Base-by-base conservation (phyloP, 2,888 invertebrate genomes). In the Galeopsomyia nigrocyanea region DNA sequence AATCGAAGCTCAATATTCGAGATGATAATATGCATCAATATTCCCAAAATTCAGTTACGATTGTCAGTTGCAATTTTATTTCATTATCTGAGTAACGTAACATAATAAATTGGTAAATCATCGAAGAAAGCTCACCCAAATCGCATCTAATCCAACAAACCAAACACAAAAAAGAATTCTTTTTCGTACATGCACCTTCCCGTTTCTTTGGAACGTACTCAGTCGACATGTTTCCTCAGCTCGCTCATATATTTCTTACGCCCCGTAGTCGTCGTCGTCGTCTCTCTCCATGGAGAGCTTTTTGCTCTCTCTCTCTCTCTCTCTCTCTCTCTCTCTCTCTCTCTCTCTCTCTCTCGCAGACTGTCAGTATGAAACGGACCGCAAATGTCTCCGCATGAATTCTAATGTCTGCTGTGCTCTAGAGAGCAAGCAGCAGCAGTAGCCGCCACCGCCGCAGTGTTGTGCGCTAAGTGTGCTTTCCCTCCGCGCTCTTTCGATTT, bases 301-400 rank as follows among this genome's bases (percentile, higher is more conserved):
- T 64, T n/a, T 58, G 57, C 17, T 62, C 65, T 76, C 76, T 69
- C 71, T 26, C 26, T 26, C 26, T 26, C 26, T 26, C 26, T 26
- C 26, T 26, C 76, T 76, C 72, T 73, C 75, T 58, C 57, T 75
- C 70, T 70, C 75, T 76, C 63, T 75, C 62, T 49, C 64, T 70
- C 68, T 73, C 74, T 78, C 76, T 76, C 78, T 78, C 79, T 75
- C 84, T 84, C 84, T 86, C 82, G 81, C 82, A 79, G 79, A 79
- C 80, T 82, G 84, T 85, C 85, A 84, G 85, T 85, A 86, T 83
- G 82, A 82, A 79, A 81, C 80, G 81, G 81, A 82, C 85, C 85
- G 81, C 84, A 84, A 86, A 85, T 84, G 85, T 84, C 84, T 84
- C 83, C 81, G 83, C 85, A 84, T 85, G 85, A 84, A 86, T 85